phyloP scores from a whole-genome alignment of 2,113 vertebrate genomes.

The Pyxicephalus adspersus region DNA sequence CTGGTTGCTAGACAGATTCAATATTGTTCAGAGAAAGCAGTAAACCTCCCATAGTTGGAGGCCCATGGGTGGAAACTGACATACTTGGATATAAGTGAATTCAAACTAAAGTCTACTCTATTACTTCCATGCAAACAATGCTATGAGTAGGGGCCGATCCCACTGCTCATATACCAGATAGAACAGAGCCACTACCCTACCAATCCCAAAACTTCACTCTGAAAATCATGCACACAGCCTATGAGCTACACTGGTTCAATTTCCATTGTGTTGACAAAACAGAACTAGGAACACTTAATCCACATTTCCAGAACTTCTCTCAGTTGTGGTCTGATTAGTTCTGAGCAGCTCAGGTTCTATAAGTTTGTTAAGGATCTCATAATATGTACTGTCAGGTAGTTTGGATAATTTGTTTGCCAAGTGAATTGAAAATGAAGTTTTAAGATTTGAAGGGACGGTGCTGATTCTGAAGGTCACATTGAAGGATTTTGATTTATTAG shows the following conservation, averaged over 20 bases:
- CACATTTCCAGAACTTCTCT: conserved; percentile 12
- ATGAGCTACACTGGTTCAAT: background rate
- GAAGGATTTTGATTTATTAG: conserved; percentile 41
- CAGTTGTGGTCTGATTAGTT: conserved; percentile 30
- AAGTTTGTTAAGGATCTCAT: conserved; percentile 39
- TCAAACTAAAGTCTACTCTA: too few relatives aligned
- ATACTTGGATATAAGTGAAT: too few relatives aligned
- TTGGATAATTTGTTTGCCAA: conserved; percentile 42
- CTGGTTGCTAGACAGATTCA: too few relatives aligned
- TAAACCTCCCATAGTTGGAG: too few relatives aligned
- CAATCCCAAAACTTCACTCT: too few relatives aligned
- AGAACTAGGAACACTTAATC: conserved; percentile 36
- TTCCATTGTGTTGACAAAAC: conserved; percentile 18
- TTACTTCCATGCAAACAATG: too few relatives aligned
- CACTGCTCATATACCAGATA: too few relatives aligned
- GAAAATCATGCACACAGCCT: too few relatives aligned
- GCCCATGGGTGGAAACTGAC: too few relatives aligned
- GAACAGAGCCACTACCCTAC: too few relatives aligned
- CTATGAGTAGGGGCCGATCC: too few relatives aligned
- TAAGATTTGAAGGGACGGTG: conserved; percentile 37
- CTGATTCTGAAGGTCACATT: conserved; percentile 44
- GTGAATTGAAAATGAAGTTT: conserved; percentile 41
- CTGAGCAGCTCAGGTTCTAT: conserved; percentile 15
- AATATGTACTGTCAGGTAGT: conserved; percentile 46
- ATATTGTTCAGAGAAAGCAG: too few relatives aligned